Percentiles rank a stretch among this genome's conserved stretches.
Conservation (phyloP, 2,797 vertebrate genomes). For the Chelon auratus region DNA sequence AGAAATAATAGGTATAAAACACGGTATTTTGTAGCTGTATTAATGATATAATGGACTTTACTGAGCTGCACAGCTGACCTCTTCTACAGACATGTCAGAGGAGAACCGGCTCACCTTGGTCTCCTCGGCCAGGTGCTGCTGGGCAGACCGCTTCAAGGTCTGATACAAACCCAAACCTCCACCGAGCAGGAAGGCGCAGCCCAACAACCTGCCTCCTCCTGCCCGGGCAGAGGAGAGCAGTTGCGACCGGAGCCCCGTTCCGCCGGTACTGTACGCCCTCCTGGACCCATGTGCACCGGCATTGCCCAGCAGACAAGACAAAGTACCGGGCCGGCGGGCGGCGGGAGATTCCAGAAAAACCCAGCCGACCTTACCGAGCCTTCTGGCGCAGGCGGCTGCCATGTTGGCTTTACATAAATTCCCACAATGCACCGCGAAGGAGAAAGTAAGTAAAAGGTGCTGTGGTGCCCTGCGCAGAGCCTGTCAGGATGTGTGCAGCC, state of each 20-base stretch:
- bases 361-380: slow-evolving; percentile 77
- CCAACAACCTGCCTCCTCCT: slow-evolving; percentile 63
- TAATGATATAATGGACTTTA: no score
- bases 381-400: slow-evolving; percentile 77
- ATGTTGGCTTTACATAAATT: slow-evolving; percentile 81
- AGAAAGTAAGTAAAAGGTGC: fast-evolving
- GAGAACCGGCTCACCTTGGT: slow-evolving; percentile 61
- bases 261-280: slow-evolving; percentile 57
- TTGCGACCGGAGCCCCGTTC: slow-evolving; percentile 48
- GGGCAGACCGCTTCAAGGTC: slow-evolving; percentile 64
- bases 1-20: no score
- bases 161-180: slow-evolving; percentile 83
- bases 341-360: slow-evolving; percentile 49
- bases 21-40: no score
- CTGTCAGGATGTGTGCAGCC: slow-evolving; percentile 30
- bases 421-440: slow-evolving; percentile 66
- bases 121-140: slow-evolving; percentile 76
- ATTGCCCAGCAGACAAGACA: slow-evolving; percentile 33
- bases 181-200: slow-evolving; percentile 82
- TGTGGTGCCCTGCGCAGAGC: fast-evolving
- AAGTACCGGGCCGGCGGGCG: slow-evolving; percentile 45
- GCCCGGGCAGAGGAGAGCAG: slow-evolving; percentile 31
- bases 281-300: slow-evolving; percentile 25
- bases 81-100: no score
- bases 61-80: no score